These are phyloP conservation scores for Bombus affinis DNA, from an alignment of 1,140 invertebrate species.

Conservation along the genomic window DNA sequence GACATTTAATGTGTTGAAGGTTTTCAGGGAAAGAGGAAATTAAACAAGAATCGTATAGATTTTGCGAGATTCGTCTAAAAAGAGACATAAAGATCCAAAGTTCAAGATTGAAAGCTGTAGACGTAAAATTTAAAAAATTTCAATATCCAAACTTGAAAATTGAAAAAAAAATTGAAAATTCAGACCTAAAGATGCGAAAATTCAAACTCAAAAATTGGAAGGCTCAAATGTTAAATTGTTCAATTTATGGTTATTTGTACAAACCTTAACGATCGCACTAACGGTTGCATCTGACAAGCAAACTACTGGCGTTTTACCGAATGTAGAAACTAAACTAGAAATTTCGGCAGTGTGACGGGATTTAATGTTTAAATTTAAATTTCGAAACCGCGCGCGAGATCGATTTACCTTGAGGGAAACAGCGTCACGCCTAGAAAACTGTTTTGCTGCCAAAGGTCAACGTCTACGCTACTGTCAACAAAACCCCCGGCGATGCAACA, in stretches of 20 bases:
- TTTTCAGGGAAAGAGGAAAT: too few relatives aligned
- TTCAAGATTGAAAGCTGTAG: neutral
- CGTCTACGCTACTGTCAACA: constrained; percentile 31
- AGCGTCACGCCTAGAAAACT: constrained; percentile 18
- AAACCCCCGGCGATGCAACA: neutral
- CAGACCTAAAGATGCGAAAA: neutral
- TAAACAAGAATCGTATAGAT: too few relatives aligned
- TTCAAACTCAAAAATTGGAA: neutral
- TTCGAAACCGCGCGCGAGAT: constrained; percentile 15
- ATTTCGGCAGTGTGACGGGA: neutral
- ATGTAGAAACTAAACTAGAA: neutral
- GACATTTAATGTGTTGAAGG: too few relatives aligned
- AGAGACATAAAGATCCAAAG: neutral
- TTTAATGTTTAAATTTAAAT: constrained; percentile 36
- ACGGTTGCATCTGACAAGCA: neutral
- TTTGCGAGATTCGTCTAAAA: too few relatives aligned
- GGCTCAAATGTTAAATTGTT: neutral
- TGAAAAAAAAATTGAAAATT: neutral
- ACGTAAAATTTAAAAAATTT: neutral
- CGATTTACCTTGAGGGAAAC: constrained; percentile 24
- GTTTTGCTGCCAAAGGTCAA: constrained; percentile 49
- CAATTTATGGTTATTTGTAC: neutral
- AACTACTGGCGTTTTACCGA: neutral
- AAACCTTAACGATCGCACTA: neutral
- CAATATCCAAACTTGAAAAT: too few relatives aligned